Base-by-base conservation (phyloP, 2,797 vertebrate genomes). In the Danio aesculapii region DNA sequence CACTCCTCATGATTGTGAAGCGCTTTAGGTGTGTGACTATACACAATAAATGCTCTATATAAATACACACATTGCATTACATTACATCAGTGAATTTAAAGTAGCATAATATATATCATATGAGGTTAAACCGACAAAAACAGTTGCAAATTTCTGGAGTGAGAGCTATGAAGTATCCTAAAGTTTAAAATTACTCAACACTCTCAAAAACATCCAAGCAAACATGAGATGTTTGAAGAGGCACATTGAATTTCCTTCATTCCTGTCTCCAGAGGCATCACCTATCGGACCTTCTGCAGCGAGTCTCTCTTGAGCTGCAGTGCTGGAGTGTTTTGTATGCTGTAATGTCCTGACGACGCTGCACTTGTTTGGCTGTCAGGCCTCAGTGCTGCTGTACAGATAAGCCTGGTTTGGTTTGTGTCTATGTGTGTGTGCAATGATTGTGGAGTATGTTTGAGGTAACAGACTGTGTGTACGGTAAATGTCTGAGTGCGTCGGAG, bases 321-420 rank as follows among this genome's bases (percentile, higher is more conserved):
- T 47, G 67, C 46, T 49, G 39, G 57, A 66, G 46, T 73, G 46
- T 66, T 63, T 78, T 84, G 66, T 77, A 49, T 39, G 47, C 61
- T 81, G 46, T 81, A 77, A 68, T 84, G 74, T 67, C 74, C 71
- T 66, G 17, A 55, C 6, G 44, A 63, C 30, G 75, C 59, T 71
- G 44, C 67, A 59, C 59, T 49, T 53, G 72, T 82, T 74, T 76
- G 67, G 72, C 55, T 67, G 21, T 21, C 63, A 67, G 66, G 30
- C 63, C 80, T 66, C 74, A 63, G 43, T 70, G 57, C 71, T 63
- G 59, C 64, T 71, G 64, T 47, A 64, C 41, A 78, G 81, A 81
- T 68, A 79, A 76, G 66, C 44, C 61, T 80, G 12, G 46, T 59
- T 81, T 75, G 43, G 16, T 70, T 41, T 73, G 44, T 63, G 66